A percentile compares a stretch with the other conserved stretches of the same genome.
Evolutionary conservation across 2,888 invertebrate species (phyloP).

Genomic region (Vandiemenella viatica): DNA sequence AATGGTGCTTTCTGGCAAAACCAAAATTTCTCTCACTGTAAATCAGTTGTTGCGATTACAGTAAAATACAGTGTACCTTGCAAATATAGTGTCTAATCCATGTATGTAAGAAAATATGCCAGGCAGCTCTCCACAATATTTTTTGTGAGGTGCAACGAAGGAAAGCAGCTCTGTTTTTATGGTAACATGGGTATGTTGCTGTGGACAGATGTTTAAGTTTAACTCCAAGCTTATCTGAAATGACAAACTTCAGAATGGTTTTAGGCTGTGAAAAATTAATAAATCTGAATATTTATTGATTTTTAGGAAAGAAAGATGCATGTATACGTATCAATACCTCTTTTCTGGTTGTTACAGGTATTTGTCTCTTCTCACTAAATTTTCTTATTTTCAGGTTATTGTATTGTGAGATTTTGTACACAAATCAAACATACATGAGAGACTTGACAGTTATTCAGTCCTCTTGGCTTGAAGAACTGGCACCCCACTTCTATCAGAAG

Average conservation of each 20-base stretch:
- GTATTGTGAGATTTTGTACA: conserved; percentile 75
- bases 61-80: too few relatives aligned
- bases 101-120: too few relatives aligned
- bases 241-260: not conserved
- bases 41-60: too few relatives aligned
- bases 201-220: too few relatives aligned
- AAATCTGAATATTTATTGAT: not conserved
- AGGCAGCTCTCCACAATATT: too few relatives aligned
- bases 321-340: not conserved
- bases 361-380: not conserved
- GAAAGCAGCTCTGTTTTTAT: too few relatives aligned
- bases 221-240: not conserved
- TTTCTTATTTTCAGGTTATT: conserved; percentile 50
- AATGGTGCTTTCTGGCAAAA: too few relatives aligned
- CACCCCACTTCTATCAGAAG: conserved; percentile 84
- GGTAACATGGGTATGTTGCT: too few relatives aligned
- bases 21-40: too few relatives aligned
- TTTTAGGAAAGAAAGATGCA: not conserved
- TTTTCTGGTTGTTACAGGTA: not conserved
- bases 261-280: too few relatives aligned
- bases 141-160: too few relatives aligned
- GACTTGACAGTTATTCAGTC: conserved; percentile 76
- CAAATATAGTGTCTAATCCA: too few relatives aligned
- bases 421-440: conserved; percentile 69
- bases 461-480: conserved; percentile 79